Base-by-base conservation (phyloP, 2,797 vertebrate genomes). In the Bradypus variegatus region DNA sequence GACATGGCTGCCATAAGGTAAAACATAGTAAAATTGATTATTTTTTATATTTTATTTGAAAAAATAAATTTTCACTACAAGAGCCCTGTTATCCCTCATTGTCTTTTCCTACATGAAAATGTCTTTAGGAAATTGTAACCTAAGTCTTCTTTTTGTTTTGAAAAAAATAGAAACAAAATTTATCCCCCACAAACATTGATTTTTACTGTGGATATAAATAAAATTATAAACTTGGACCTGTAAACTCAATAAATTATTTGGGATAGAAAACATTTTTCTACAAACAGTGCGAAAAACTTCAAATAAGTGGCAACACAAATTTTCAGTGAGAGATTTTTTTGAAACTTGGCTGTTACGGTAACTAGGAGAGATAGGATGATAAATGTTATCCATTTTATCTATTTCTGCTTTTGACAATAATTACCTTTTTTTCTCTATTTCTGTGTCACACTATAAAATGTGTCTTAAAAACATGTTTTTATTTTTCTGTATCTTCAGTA, bases 31-130 rank as follows among this genome's bases (percentile, higher is more conserved):
- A 60, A 90, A 36, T 82, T 60, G 25, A 86, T 81, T 73, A 48
- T 36, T 70, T 84, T 92, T 64, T 64, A 50, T 62, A 88, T 58
- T 93, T 93, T 89, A 73, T 84, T 90, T 95, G 64, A 88, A 88
- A 45, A 93, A 94, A 79, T 58, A 92, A 41, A 21, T 88, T 91
- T 89, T 91, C 48, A 75, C 55, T 76, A 6, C 7, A 58, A 2
- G 55, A 83, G 23, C 70, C 50, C 5, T 85, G 1, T 81, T 75
- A 84, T 73, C 10, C 62, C 23, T 79, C 88, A 88, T 62, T 67
- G 31, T 77, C 27, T 85, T 87, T 90, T 58, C 11, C 2, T n/a
- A 80, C 7, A 70, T 69, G 19, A 69, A 81, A 45, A 23, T 95
- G 3, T 33, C 81, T 88, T 89, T 93, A 86, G 41, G 88, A 93